A percentile compares a stretch with the other conserved stretches of the same genome.
Evolutionary conservation across 2,113 vertebrate species (phyloP).

Genomic region (Baryphthengus martii): DNA sequence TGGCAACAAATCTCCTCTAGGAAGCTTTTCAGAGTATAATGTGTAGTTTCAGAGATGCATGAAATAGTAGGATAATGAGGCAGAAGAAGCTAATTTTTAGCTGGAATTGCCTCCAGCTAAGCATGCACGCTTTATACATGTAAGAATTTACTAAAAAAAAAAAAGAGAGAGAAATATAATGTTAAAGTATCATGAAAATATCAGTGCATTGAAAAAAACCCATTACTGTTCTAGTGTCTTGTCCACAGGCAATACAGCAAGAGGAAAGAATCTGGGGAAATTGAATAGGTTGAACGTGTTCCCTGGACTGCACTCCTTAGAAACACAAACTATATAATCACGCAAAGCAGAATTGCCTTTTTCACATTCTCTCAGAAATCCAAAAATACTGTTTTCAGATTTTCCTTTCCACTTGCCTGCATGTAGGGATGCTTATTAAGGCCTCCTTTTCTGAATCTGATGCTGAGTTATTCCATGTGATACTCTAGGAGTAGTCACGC

Average conservation of each 20-base stretch:
- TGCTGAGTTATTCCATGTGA: not conserved
- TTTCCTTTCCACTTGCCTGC: not conserved
- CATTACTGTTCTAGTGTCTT: not conserved
- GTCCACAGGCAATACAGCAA: not conserved
- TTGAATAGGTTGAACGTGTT: not conserved
- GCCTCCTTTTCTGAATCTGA: not conserved
- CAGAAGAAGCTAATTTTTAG: constrained; percentile 56
- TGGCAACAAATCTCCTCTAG: constrained; percentile 43
- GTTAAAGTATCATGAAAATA: not conserved
- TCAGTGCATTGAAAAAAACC: not conserved
- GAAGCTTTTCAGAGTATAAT: constrained; percentile 26
- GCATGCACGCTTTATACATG: not conserved
- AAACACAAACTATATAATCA: not conserved
- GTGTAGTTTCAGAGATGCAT: constrained; percentile 30
- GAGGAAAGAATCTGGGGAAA: not conserved
- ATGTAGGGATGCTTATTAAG: not conserved
- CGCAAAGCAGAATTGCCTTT: not conserved
- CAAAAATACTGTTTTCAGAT: not conserved
- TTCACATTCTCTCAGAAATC: not conserved
- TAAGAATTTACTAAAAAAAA: not conserved
- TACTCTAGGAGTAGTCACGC: no score
- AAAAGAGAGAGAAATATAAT: not conserved
- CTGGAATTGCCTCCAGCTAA: constrained; percentile 43
- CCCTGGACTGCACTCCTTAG: not conserved
- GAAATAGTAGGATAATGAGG: constrained; percentile 56